Evolutionary conservation across 2,888 invertebrate genomes (phyloP), one percentile per base, ranked within the genome.

Genomic region (Sphaerophoria rueppellii): DNA sequence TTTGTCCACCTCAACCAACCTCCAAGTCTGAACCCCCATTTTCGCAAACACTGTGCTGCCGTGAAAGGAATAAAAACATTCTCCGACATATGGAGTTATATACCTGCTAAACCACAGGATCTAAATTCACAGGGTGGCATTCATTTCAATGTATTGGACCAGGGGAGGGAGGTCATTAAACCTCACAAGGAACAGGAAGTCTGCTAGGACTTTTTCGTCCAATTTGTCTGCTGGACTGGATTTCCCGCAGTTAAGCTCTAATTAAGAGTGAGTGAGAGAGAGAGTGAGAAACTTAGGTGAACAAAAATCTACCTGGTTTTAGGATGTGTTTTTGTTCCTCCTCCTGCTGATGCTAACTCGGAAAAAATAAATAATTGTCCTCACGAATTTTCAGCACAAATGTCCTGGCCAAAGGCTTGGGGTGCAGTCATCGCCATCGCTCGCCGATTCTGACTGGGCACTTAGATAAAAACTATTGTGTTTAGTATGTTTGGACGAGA

Each of bases 181-280:
- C 24, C 24, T 24, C 24, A 52, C 57, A 65, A 50, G 37, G 54
- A 43, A 37, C 57, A 24, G 63, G 57, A 16, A 67, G 73, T 69
- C 57, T 46, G 54, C 63, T 37, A 70, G 71, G 24, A 61, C 37
- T 67, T 58, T 75, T 63, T 76, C 72, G 69, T 85, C 81, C 76
- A 81, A 85, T 85, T 85, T 81, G 81, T 81, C 85, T 85, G 24
- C 80, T 11, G 85, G 70, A 81, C 81, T 85, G 70, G 72, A 70
- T 81, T 85, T 85, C 63, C 73, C 80, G 81, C 85, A 85, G 85
- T 85, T 85, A 81, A 85, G 81, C 81, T 76, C 77, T 81, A 85
- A 85, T 85, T 81, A 81, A 81, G 85, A 76, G 85, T 52, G 85
- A 76, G 72, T 6, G 43, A 6, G 43, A 43, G 43, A 5, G 43